Evolutionary conservation across 2,113 vertebrate genomes (phyloP), one percentile per base, ranked within the genome.

Genomic region (Microcebus griseorufus): DNA sequence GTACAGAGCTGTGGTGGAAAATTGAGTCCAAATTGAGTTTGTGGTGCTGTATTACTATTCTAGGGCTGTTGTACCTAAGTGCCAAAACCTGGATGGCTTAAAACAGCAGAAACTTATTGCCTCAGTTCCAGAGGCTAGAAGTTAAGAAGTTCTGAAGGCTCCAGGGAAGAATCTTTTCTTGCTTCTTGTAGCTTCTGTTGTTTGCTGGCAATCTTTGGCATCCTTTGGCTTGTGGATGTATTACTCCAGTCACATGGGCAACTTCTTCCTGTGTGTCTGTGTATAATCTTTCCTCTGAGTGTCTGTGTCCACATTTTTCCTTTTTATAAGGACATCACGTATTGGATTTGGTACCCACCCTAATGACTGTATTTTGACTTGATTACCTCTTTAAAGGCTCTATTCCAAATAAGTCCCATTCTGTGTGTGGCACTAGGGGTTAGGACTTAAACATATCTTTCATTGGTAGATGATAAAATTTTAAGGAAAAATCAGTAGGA

Each of bases 331-430:
- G 37, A 83, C 6, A 37, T 12, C 39, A 72, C 37, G 83, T 76
- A 20, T 29, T 88, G 79, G 34, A 45, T 84, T 34, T 89, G 23
- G 60, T 14, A 6, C 25, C 69, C 45, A 83, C n/a, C 32, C 27
- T 83, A 55, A 53, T 95, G 64, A 65, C 91, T 42, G 88, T 2
- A 60, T 92, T 90, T 88, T 96, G 88, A 73, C 83, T 92, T 82
- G n/a, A 70, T 53, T 64, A 85, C 25, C 27, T 69, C 37, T 80
- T 9, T 90, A 70, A 79, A 87, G 51, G 84, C 25, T 0, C 18
- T 67, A 5, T 80, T 90, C 75, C 64, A 72, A 92, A 42, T 72
- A 87, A 73, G 39, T 69, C 39, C 58, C 34, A 69, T 80, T 94
- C 58, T 90, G 23, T 48, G 37, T 51, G 45, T 78, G 75, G 29